Evolutionary conservation across 2,888 invertebrate species (phyloP).

Genomic region (Pseudococcus longispinus): DNA sequence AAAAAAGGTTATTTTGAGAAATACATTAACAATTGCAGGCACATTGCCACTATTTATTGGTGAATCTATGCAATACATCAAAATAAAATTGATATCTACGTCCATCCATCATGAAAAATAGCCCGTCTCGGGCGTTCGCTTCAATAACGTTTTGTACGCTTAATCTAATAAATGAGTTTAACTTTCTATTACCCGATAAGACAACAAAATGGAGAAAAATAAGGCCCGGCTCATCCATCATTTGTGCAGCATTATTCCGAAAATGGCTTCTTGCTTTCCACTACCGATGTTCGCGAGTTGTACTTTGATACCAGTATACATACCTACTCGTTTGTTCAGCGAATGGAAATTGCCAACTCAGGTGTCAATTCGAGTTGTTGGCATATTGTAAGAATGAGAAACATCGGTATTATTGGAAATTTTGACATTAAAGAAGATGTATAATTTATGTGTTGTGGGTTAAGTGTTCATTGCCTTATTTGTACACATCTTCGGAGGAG

Average conservation of each 20-base stretch:
- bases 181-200: conserved; percentile 43
- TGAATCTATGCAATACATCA: conserved; percentile 42
- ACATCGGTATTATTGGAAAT: too few species aligned
- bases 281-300: not conserved
- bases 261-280: conserved; percentile 17
- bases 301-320: not conserved
- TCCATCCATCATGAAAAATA: conserved; percentile 46
- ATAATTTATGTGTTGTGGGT: not conserved
- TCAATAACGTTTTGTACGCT: conserved; percentile 43
- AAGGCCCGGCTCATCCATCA: conserved; percentile 29
- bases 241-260: conserved; percentile 21
- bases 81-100: conserved; percentile 42
- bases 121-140: conserved; percentile 23
- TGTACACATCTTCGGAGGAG: too few species aligned
- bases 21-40: conserved; percentile 33
- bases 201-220: conserved; percentile 35
- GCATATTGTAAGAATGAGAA: not conserved
- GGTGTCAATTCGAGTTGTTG: conserved; percentile 8
- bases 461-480: too few species aligned
- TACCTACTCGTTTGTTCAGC: not conserved
- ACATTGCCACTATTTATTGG: conserved; percentile 34
- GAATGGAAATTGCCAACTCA: not conserved
- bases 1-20: conserved; percentile 26
- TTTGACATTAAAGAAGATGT: not conserved
- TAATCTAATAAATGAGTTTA: conserved; percentile 47